Evolutionary conservation across 2,888 invertebrate genomes (phyloP), one percentile per base, ranked within the genome.

Genomic region (Choristoneura rosaceana): DNA sequence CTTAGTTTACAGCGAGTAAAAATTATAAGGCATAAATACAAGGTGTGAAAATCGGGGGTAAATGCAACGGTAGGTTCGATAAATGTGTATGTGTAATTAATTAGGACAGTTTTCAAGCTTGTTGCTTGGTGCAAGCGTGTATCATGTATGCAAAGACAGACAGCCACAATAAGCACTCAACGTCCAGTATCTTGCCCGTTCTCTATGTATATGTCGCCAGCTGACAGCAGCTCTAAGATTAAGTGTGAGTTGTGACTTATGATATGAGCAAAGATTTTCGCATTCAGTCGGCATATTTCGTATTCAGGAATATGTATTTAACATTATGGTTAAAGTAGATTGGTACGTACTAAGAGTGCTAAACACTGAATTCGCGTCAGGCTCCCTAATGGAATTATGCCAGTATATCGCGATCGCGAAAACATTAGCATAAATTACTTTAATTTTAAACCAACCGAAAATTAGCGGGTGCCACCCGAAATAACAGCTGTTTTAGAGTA

Each of bases 361-460:
- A 58, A 55, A 62, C 17, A 64, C 55, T 17, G 43, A 52, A 41
- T 61, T 52, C 50, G n/a, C 15, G 10, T 45, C 34, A 55, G 33
- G 15, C 9, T 43, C 63, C 50, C 50, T 69, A 64, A 69, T 73
- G 63, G 59, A 67, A 71, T 63, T 45, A 71, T 47, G 58, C 41
- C 33, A 8, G 58, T 63, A 43, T 79, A 81, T 83, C 81, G 68
- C 63, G 76, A 82, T 80, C 78, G 71, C 68, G 70, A 76, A 79
- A 77, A 78, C 79, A 80, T 82, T 81, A 78, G 76, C 79, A 80
- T 78, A 86, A 85, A 73, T 64, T 69, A 69, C 68, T 69, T 34
- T 82, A 77, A 83, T 80, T 83, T 83, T 83, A 85, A 87, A 86
- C 85, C 81, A 82, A 79, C 77, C 81, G 81, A 82, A 86, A 88